Percentiles rank a stretch among this genome's conserved stretches.
Evolutionary conservation across 2,797 vertebrate species (phyloP).

Genomic region (Sebastes trivittatus): DNA sequence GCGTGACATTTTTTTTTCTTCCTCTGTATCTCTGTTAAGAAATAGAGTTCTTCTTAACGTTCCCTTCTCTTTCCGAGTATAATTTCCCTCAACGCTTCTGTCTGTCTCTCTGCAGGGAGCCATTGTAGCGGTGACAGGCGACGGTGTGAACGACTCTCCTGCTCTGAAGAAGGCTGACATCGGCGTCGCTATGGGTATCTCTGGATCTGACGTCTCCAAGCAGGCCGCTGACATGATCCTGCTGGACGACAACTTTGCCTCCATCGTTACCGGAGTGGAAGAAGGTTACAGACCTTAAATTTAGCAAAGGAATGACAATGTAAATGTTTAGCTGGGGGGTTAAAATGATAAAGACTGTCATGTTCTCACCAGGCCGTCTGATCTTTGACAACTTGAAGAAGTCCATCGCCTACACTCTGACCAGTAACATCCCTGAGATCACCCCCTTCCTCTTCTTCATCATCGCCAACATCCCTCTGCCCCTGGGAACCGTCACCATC

Average conservation of each 20-base stretch:
- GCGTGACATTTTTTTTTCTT: not conserved
- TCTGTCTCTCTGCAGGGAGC: constrained; percentile 84
- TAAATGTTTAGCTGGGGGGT: not conserved
- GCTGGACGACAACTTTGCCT: constrained; percentile 96
- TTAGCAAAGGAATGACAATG: not conserved
- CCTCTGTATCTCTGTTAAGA: not conserved
- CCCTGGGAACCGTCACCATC: constrained; percentile 95
- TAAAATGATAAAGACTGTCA: not conserved
- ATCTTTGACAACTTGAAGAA: constrained; percentile 99
- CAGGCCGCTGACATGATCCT: constrained; percentile 99
- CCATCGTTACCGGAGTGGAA: constrained; percentile 97
- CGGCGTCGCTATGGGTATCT: constrained; percentile 96
- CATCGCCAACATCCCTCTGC: constrained; percentile 94
- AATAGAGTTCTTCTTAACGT: not conserved
- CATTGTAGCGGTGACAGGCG: constrained; percentile 96
- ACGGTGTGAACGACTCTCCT: constrained; percentile 96
- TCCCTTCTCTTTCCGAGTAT: not conserved
- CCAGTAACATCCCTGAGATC: constrained; percentile 98
- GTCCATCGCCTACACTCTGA: constrained; percentile 96
- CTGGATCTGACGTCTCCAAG: constrained; percentile 96
- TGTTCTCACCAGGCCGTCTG: constrained; percentile 85
- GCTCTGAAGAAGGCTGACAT: constrained; percentile 97
- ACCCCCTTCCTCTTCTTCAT: constrained; percentile 96
- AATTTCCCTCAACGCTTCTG: not conserved
- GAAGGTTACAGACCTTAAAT: constrained; percentile 82